These are phyloP conservation scores for Loris lydekkerianus DNA, from an alignment of 2,797 vertebrate genomes.

Conservation along the genomic window DNA sequence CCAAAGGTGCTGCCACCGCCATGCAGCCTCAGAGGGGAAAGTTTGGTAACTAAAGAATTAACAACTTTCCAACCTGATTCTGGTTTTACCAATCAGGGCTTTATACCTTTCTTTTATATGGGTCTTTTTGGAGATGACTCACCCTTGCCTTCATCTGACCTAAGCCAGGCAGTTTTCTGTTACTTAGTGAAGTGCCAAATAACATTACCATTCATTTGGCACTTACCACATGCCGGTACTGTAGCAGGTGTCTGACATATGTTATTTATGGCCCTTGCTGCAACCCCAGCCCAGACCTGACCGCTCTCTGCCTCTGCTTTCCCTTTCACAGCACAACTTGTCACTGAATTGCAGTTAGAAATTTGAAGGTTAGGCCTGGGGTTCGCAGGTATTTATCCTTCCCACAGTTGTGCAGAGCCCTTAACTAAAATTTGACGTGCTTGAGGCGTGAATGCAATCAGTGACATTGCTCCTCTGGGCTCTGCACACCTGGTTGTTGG, in stretches of 20 bases:
- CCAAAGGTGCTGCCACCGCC: background rate
- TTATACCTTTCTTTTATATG: background rate
- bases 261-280: background rate
- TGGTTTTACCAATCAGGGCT: background rate
- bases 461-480: background rate
- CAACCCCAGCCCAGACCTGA: background rate
- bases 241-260: background rate
- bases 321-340: background rate
- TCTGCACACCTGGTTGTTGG: background rate
- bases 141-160: background rate
- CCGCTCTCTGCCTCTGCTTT: background rate
- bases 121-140: constrained; percentile 12
- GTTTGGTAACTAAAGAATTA: background rate
- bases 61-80: background rate
- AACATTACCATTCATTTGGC: background rate
- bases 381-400: background rate
- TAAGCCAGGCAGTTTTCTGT: constrained; percentile 34
- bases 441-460: background rate
- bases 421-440: background rate
- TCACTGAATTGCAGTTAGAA: background rate
- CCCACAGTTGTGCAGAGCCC: background rate
- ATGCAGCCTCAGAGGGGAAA: rapidly evolving
- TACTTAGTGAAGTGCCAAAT: background rate
- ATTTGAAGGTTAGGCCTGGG: background rate
- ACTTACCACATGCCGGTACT: background rate